Base-by-base conservation (phyloP, 1,140 invertebrate species). In the Eulimnadia texana region DNA sequence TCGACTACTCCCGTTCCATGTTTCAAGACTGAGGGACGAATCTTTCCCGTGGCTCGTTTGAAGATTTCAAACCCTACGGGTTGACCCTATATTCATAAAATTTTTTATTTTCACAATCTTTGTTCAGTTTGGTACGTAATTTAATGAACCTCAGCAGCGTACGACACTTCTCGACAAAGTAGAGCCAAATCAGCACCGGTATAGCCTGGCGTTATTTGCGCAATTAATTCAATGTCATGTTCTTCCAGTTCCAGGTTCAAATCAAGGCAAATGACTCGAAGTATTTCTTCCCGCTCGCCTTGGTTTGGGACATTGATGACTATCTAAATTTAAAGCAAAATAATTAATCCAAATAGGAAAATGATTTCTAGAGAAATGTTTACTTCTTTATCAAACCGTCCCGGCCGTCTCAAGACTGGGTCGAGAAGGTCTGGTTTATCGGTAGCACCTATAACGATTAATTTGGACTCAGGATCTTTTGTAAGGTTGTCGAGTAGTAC, bases 21-120 rank as follows among this genome's bases (percentile, higher is more conserved):
- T 65, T 76, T 73, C 63, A 82, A 74, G 16, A 77, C 75, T 59
- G 76, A 78, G 0, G 82, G 79, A 54, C 74, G 69, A 3, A 79
- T 71, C 20, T 63, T 60, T 3, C 60, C 61, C 57, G 77, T 64
- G 20, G 68, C 70, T 57, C 64, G 61, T 53, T 66, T 63, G 55
- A 72, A 68, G 63, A 70, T 66, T 27, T 61, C n/a, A 23, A 61
- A 61, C 3, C 50, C 50, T 13, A 50, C 19, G 47, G 20, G 33
- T n/a, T 16, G 9, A 20, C 20, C 49, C 28, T 58, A 16, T 24
- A 58, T 55, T 6, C 53, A n/a, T 0, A 3, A 22, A 55, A 55
- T 16, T 55, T 23, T 10, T 52, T 10, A 52, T 22, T 52, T 20
- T 24, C 52, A 22, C 23, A 54, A 19, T n/a, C 16, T 19, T 19